phyloP scores from a whole-genome alignment of 2,113 vertebrate genomes.

The Macrotis lagotis region DNA sequence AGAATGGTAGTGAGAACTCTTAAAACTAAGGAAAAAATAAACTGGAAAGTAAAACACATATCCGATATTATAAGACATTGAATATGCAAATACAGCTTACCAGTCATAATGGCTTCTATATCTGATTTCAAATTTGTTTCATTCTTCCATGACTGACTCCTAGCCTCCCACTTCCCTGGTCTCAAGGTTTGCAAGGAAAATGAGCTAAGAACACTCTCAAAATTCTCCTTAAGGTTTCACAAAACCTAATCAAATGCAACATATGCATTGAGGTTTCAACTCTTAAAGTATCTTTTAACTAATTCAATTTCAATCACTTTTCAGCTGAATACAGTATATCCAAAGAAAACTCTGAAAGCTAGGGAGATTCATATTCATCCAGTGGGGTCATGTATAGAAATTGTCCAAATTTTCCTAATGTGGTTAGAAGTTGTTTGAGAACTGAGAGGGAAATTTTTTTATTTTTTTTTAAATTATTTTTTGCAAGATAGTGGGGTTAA shows the following conservation, averaged over 20 bases:
- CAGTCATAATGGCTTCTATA: background rate
- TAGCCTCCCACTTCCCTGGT: background rate
- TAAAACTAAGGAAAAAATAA: background rate
- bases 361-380: background rate
- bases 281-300: background rate
- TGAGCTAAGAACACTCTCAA: background rate
- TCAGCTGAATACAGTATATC: background rate
- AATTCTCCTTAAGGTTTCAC: background rate
- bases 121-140: background rate
- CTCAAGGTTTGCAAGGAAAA: background rate
- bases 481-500: too few species aligned
- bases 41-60: background rate
- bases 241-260: background rate
- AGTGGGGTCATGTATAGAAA: background rate
- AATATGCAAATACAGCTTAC: background rate
- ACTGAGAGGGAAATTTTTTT: background rate
- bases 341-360: background rate
- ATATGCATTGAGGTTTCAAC: background rate
- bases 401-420: background rate
- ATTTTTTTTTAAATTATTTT: too few species aligned
- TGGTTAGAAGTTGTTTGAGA: background rate
- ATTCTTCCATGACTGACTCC: background rate
- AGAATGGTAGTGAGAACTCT: background rate
- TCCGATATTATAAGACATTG: background rate
- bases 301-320: background rate